phyloP scores from a whole-genome alignment of 2,888 invertebrate species.

The Saturnia japonica region DNA sequence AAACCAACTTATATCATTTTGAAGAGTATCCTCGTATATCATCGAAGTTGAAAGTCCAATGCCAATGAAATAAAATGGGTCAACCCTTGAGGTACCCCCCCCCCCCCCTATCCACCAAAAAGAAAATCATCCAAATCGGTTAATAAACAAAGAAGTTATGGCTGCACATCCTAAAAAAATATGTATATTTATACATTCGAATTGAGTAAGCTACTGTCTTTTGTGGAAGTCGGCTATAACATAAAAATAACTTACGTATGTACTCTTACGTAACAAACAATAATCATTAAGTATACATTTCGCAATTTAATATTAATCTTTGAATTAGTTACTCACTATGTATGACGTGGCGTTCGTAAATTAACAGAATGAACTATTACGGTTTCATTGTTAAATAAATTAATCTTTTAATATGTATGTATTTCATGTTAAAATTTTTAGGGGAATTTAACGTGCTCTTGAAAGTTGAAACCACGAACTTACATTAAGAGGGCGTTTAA shows the following conservation, averaged over 20 bases:
- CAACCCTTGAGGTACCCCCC: too few species aligned
- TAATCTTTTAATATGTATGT: not conserved
- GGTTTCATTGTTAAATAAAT: constrained; percentile 4
- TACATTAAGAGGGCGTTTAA: not conserved
- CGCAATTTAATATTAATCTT: not conserved
- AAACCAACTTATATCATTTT: too few species aligned
- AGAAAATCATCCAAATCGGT: too few species aligned
- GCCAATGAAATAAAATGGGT: too few species aligned
- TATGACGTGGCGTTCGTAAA: not conserved
- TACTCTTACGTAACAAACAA: not conserved
- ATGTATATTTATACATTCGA: too few species aligned
- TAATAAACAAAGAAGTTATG: too few species aligned
- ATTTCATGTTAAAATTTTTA: not conserved
- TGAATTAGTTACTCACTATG: not conserved
- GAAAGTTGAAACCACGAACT: not conserved
- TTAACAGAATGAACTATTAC: constrained; percentile 8
- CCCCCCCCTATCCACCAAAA: too few species aligned
- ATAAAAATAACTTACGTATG: not conserved
- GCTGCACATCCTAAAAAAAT: too few species aligned
- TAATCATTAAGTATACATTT: not conserved
- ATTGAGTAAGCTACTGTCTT: too few species aligned
- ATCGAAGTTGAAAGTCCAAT: too few species aligned
- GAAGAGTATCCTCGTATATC: too few species aligned
- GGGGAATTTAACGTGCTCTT: not conserved
- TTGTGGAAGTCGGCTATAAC: too few species aligned